Percentiles rank a stretch among this genome's conserved stretches.
phyloP scores from a whole-genome alignment of 2,888 invertebrate species.

The Patella depressa region DNA sequence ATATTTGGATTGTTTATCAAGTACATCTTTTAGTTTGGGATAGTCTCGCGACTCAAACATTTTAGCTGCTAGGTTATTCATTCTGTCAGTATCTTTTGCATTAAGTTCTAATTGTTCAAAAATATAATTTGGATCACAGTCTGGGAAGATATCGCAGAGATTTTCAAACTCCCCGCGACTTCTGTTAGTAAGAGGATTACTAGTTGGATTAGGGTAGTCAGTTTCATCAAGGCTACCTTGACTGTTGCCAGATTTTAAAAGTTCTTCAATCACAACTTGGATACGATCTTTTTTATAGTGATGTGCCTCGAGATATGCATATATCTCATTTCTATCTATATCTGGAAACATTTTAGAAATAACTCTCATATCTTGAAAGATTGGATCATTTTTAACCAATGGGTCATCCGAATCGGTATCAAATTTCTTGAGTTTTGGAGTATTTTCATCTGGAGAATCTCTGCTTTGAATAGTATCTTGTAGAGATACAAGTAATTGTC shows the following conservation, averaged over 20 bases:
- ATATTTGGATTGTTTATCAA: slow-evolving; percentile 43
- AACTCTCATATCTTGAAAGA: slow-evolving; percentile 56
- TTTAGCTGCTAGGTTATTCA: slow-evolving; percentile 50
- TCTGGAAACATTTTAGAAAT: slow-evolving; percentile 60
- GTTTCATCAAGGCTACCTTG: slow-evolving; percentile 18
- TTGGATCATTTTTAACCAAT: slow-evolving; percentile 50
- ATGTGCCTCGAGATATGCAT: slow-evolving; percentile 64
- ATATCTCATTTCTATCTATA: slow-evolving; percentile 61
- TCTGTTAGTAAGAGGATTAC: slow-evolving; percentile 2
- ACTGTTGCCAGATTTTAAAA: slow-evolving; percentile 32
- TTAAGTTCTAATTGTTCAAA: slow-evolving; percentile 50
- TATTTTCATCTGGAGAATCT: slow-evolving; percentile 32
- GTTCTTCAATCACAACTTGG: slow-evolving; percentile 60
- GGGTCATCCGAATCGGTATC: slow-evolving; percentile 45
- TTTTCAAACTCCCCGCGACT: slow-evolving; percentile 50
- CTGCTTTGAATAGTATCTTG: background rate
- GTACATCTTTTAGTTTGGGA: slow-evolving; percentile 56
- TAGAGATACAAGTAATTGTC: slow-evolving; percentile 26
- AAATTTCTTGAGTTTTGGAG: slow-evolving; percentile 31
- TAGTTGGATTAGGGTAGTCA: background rate
- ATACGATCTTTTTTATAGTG: slow-evolving; percentile 58
- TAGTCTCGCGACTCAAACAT: slow-evolving; percentile 59
- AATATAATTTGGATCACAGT: slow-evolving; percentile 65
- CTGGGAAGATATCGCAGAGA: slow-evolving; percentile 59
- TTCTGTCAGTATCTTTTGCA: slow-evolving; percentile 44